These are phyloP conservation scores for Acanthopleura granulata DNA, from an alignment of 2,888 invertebrate species.

Conservation along the genomic window DNA sequence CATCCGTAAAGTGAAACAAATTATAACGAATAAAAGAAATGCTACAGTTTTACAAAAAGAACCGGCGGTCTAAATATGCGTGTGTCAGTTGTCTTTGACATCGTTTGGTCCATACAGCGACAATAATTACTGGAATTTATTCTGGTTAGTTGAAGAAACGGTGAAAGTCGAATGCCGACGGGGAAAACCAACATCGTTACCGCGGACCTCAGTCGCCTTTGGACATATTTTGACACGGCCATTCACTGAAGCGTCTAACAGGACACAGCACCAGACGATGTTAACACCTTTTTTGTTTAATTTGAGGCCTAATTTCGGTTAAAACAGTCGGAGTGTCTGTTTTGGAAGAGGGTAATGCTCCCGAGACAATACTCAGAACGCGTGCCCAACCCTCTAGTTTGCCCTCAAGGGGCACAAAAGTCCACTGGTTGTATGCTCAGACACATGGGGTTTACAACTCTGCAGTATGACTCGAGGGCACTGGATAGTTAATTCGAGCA, in stretches of 20 bases:
- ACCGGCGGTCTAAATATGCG: no score
- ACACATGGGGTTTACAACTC: no score
- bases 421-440: no score
- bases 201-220: background rate
- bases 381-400: background rate
- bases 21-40: no score
- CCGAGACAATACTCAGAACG: background rate
- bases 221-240: background rate
- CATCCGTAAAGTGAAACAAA: no score
- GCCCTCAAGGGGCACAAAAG: no score
- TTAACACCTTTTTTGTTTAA: background rate
- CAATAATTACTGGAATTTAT: background rate
- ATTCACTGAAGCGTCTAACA: background rate
- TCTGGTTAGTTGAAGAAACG: conserved; percentile 10
- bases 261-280: background rate
- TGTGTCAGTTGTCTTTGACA: no score
- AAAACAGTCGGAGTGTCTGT: background rate
- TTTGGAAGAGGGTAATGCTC: background rate
- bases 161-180: background rate
- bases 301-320: background rate
- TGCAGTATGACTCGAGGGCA: no score
- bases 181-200: conserved; percentile 3
- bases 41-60: no score
- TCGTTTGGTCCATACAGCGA: background rate
- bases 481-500: no score